These are phyloP conservation scores for Nycticryphes semicollaris DNA, from an alignment of 2,113 vertebrate genomes.

Conservation along the genomic window DNA sequence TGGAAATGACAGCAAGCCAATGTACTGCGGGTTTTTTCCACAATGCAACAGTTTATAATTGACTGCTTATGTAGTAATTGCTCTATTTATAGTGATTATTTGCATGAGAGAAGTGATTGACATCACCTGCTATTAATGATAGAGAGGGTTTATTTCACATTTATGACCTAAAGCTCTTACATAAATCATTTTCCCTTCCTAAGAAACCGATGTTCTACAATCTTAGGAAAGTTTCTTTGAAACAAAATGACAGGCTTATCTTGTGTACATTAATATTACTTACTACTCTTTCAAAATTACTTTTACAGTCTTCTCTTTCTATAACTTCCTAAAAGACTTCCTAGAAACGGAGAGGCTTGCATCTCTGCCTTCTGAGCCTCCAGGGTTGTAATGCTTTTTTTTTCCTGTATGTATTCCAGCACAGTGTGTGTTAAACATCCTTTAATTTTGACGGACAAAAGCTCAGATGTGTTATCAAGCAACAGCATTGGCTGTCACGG, in stretches of 20 bases:
- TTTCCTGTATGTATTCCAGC: neutral
- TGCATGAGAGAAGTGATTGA: conserved; percentile 45
- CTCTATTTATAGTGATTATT: conserved; percentile 52
- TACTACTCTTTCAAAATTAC: neutral
- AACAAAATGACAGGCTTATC: neutral
- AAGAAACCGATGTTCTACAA: neutral
- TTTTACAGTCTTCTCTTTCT: neutral
- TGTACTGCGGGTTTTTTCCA: neutral
- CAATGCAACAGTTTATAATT: conserved; percentile 28
- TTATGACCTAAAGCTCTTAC: conserved; percentile 8
- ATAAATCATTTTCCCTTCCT: neutral
- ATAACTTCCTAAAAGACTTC: neutral
- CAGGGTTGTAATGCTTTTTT: neutral
- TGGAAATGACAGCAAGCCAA: neutral
- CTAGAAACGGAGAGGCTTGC: neutral
- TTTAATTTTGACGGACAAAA: neutral
- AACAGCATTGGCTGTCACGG: neutral
- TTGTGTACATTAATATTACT: neutral
- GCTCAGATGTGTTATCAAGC: neutral
- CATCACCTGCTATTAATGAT: conserved; percentile 30
- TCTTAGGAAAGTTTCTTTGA: neutral
- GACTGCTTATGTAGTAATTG: conserved; percentile 48
- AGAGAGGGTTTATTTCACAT: neutral
- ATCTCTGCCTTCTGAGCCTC: neutral
- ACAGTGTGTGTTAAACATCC: neutral